A percentile compares a stretch with the other conserved stretches of the same genome.
These are phyloP conservation scores for Lathamus discolor DNA, from an alignment of 2,113 vertebrate species.

Conservation along the genomic window DNA sequence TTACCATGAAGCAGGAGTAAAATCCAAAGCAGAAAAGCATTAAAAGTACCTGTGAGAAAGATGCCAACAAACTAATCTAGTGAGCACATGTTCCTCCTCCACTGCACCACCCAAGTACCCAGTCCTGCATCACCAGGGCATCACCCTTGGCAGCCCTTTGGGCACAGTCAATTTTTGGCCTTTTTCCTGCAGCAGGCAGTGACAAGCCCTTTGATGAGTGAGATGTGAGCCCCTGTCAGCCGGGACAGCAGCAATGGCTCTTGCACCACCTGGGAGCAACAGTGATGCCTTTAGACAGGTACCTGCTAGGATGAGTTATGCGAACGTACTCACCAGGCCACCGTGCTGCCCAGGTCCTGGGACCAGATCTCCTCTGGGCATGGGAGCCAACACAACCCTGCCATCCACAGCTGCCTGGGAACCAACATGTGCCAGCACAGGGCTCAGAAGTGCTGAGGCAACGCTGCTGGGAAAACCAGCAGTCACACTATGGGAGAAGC, in stretches of 20 bases:
- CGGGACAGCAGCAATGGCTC: background rate
- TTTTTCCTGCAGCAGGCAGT: background rate
- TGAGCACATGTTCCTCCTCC: background rate
- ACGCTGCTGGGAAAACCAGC: background rate
- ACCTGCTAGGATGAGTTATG: background rate
- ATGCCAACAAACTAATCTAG: background rate
- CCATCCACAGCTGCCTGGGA: background rate
- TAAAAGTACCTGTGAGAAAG: background rate
- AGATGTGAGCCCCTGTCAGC: background rate
- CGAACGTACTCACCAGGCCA: background rate
- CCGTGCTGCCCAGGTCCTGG: background rate
- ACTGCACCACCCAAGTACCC: background rate
- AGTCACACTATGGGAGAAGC: background rate
- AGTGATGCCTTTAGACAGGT: background rate
- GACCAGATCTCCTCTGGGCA: background rate
- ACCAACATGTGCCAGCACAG: background rate
- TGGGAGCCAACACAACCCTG: background rate
- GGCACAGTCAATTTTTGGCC: background rate
- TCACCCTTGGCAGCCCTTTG: background rate
- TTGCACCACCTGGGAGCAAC: background rate
- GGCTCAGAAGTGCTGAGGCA: background rate
- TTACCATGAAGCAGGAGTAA: background rate
- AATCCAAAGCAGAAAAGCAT: background rate
- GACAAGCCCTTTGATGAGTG: background rate
- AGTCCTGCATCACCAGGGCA: background rate